A percentile compares a stretch with the other conserved stretches of the same genome.
phyloP scores from a whole-genome alignment of 2,797 vertebrate genomes.

The Eremophila alpestris region DNA sequence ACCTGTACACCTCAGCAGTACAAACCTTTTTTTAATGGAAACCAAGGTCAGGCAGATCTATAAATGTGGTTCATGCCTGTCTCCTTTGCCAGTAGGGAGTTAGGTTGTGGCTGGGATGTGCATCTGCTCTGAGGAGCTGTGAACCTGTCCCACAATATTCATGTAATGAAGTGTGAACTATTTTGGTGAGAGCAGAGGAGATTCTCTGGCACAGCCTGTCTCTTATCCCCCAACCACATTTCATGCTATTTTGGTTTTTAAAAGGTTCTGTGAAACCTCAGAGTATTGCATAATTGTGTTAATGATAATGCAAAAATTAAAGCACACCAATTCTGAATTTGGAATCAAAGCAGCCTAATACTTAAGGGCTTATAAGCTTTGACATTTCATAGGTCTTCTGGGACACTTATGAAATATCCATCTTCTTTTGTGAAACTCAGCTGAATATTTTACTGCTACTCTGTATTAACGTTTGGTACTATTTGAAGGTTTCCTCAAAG shows the following conservation, averaged over 20 bases:
- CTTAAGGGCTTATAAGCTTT: slow-evolving; percentile 38
- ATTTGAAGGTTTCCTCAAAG: slow-evolving; percentile 41
- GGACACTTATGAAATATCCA: slow-evolving; percentile 21
- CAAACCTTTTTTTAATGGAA: not conserved
- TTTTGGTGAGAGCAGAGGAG: not conserved
- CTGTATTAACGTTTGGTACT: slow-evolving; percentile 45
- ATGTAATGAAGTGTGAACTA: not conserved
- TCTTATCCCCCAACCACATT: not conserved
- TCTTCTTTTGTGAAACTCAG: slow-evolving; percentile 35
- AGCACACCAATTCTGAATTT: not conserved
- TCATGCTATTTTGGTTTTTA: not conserved
- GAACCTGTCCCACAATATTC: not conserved
- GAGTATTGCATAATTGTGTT: not conserved
- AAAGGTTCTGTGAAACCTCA: slow-evolving; percentile 24
- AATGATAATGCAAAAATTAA: slow-evolving; percentile 54
- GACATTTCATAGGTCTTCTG: slow-evolving; percentile 26
- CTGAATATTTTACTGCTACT: slow-evolving; percentile 51
- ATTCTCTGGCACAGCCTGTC: not conserved
- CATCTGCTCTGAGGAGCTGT: not conserved
- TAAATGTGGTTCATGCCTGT: not conserved
- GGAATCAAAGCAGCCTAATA: slow-evolving; percentile 25
- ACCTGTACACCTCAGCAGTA: not conserved
- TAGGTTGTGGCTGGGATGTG: not conserved
- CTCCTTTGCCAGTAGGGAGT: not conserved
- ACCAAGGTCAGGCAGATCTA: not conserved